Evolutionary conservation across 2,797 vertebrate species (phyloP).

Genomic region (Neosilurus mollespiculum): DNA sequence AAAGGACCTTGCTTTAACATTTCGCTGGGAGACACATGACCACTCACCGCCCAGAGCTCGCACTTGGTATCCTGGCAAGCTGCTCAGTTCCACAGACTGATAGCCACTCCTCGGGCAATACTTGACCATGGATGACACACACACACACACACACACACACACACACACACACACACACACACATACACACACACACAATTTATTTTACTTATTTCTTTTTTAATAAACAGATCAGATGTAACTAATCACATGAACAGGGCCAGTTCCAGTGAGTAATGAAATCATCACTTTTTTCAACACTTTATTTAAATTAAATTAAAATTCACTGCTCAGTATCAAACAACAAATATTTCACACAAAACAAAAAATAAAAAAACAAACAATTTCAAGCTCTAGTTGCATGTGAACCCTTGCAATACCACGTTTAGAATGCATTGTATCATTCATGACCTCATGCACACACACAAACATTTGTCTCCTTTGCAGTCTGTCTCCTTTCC

Average conservation of each 20-base stretch:
- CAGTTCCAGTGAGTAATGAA: constrained; percentile 15
- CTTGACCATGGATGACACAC: constrained; percentile 65
- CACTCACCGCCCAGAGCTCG: constrained; percentile 60
- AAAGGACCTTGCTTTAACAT: constrained; percentile 72
- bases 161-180: constrained; percentile 25
- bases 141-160: constrained; percentile 23
- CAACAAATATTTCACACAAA: constrained; percentile 19
- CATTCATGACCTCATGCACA: constrained; percentile 38
- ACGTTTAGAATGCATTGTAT: constrained; percentile 39
- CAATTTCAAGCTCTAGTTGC: constrained; percentile 24
- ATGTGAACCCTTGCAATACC: constrained; percentile 33
- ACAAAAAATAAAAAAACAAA: constrained; percentile 11
- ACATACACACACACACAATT: constrained; percentile 17
- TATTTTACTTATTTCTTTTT: constrained; percentile 34
- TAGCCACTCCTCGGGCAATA: constrained; percentile 59
- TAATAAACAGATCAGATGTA: constrained; percentile 20
- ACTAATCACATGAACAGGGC: neutral
- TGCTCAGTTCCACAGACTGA: constrained; percentile 57
- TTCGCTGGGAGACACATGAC: constrained; percentile 56
- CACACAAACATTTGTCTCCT: constrained; percentile 56
- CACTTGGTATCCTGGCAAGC: constrained; percentile 59
- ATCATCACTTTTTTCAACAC: neutral
- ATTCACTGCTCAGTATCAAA: constrained; percentile 7
- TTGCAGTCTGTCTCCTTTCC: constrained; percentile 54
- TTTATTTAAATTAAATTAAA: neutral